Percentiles rank a stretch among this genome's conserved stretches.
phyloP scores from a whole-genome alignment of 2,113 vertebrate species.

The Sisor rabdophorus region DNA sequence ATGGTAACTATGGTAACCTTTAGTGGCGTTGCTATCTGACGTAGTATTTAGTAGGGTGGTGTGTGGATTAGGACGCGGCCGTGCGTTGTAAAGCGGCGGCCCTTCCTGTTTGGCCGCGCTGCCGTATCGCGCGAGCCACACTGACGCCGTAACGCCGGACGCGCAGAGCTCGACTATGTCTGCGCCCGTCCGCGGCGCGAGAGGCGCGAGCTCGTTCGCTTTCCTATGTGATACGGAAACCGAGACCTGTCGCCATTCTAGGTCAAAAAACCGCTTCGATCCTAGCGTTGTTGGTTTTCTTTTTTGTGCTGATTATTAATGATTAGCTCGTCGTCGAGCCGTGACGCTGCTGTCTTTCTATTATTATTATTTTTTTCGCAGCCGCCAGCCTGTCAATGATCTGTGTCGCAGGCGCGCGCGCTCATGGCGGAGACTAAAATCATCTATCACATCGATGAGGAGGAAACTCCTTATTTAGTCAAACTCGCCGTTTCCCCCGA shows the following conservation, averaged over 20 bases:
- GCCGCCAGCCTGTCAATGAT: slow-evolving; percentile 70
- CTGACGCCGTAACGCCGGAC: slow-evolving; percentile 63
- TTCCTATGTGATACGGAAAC: slow-evolving; percentile 46
- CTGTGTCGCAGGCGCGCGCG: slow-evolving; percentile 62
- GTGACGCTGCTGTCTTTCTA: not conserved
- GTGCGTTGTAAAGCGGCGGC: slow-evolving; percentile 55
- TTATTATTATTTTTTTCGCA: slow-evolving; percentile 45
- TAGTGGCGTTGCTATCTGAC: slow-evolving; percentile 1
- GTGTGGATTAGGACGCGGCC: slow-evolving; percentile 26
- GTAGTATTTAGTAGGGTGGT: not conserved
- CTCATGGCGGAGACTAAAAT: slow-evolving; percentile 99
- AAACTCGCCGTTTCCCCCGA: slow-evolving; percentile 90
- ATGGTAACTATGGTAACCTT: slow-evolving; percentile 32
- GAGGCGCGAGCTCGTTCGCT: slow-evolving; percentile 54
- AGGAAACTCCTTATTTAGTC: slow-evolving; percentile 96
- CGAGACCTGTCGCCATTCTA: slow-evolving; percentile 45
- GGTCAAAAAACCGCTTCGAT: not conserved
- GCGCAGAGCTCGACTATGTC: slow-evolving; percentile 64
- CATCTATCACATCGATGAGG: slow-evolving; percentile 97
- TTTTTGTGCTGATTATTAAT: slow-evolving; percentile 44
- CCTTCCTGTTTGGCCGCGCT: slow-evolving; percentile 80
- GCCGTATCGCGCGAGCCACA: slow-evolving; percentile 64
- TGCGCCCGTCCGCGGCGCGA: slow-evolving; percentile 50
- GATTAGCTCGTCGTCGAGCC: not conserved
- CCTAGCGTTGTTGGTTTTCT: not conserved